Percentiles rank a stretch among this genome's conserved stretches.
Conservation (phyloP, 2,797 vertebrate species). For the Champsocephalus esox region DNA sequence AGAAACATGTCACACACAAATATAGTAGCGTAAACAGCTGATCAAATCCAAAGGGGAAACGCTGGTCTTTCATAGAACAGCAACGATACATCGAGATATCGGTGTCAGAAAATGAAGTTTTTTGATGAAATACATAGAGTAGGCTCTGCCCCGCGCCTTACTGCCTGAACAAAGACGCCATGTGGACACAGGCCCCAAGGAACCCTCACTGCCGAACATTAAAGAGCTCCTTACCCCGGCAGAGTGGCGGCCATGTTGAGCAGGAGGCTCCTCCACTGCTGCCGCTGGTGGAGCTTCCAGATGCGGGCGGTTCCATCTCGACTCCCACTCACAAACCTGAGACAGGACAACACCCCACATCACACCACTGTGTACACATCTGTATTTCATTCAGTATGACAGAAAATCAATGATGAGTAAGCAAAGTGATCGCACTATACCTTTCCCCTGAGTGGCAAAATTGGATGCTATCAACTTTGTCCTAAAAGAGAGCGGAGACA, state of each 20-base stretch:
- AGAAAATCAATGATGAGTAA: neutral
- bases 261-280: slow-evolving; percentile 93
- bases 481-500: slow-evolving; percentile 79
- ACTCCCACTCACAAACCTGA: slow-evolving; percentile 97
- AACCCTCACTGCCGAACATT: neutral
- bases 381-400: neutral
- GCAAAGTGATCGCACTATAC: slow-evolving; percentile 77
- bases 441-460: slow-evolving; percentile 95
- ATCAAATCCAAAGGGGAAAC: too few relatives aligned
- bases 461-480: slow-evolving; percentile 98
- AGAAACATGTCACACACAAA: too few relatives aligned
- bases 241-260: slow-evolving; percentile 94
- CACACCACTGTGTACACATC: neutral
- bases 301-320: slow-evolving; percentile 95
- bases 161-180: too few relatives aligned
- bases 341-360: neutral
- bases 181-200: neutral
- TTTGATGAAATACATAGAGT: too few relatives aligned
- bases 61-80: too few relatives aligned
- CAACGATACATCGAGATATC: too few relatives aligned
- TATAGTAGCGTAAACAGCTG: too few relatives aligned
- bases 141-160: too few relatives aligned
- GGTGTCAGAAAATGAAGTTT: too few relatives aligned
- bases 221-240: slow-evolving; percentile 84
- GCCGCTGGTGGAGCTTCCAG: slow-evolving; percentile 91